Conservation (phyloP, 2,888 invertebrate species). For the Drosophila robusta region DNA sequence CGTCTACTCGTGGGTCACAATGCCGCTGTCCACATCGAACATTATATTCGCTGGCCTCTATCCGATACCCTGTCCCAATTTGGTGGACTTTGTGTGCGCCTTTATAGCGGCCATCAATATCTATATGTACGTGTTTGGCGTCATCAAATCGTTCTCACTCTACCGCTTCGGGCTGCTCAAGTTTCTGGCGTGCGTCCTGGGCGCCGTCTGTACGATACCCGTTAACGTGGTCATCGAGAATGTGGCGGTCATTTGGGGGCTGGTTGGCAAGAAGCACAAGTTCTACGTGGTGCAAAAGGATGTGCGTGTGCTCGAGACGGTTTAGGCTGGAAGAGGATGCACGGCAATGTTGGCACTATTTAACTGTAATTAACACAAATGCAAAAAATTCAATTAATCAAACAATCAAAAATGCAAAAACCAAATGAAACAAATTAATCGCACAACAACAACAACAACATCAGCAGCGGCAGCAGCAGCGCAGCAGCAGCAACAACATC, state of each 20-base stretch:
- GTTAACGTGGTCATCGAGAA: conserved; percentile 97
- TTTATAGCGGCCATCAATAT: conserved; percentile 97
- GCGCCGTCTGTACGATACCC: conserved; percentile 95
- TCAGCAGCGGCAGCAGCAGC: conserved; percentile 14
- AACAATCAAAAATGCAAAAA: conserved; percentile 24
- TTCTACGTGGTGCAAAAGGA: conserved; percentile 99
- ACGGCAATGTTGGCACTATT: conserved; percentile 19
- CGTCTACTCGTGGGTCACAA: conserved; percentile 97
- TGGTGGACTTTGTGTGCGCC: conserved; percentile 94
- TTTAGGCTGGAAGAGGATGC: conserved; percentile 43
- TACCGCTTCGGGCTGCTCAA: conserved; percentile 93
- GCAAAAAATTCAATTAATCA: conserved; percentile 32
- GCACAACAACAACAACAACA: conserved; percentile 43
- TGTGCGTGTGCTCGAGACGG: conserved; percentile 88
- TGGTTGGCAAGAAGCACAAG: conserved; percentile 97
- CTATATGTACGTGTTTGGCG: conserved; percentile 99
- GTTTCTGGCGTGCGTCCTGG: conserved; percentile 92
- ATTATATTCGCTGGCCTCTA: conserved; percentile 93
- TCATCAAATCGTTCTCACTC: conserved; percentile 97
- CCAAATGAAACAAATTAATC: conserved; percentile 52
- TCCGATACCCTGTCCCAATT: conserved; percentile 94
- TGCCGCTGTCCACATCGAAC: conserved; percentile 96
- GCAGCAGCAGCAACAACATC: conserved; percentile 24
- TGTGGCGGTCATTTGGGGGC: conserved; percentile 96
- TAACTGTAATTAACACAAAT: conserved; percentile 34